Conservation (phyloP, 2,797 vertebrate species). For the Propithecus deckenii region DNA sequence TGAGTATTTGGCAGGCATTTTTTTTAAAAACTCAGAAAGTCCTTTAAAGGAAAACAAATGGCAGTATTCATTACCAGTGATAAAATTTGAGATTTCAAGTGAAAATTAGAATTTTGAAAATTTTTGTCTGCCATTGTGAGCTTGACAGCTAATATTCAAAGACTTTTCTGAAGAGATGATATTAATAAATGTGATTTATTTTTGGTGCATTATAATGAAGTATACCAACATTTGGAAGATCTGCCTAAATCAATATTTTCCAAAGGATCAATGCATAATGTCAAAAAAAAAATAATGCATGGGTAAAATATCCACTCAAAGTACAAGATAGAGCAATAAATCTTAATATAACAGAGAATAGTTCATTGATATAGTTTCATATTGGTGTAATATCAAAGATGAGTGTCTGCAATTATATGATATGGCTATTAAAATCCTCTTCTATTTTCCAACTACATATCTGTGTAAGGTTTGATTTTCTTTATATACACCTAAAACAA, state of each 20-base stretch:
- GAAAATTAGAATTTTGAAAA: conserved; percentile 53
- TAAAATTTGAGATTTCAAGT: conserved; percentile 8
- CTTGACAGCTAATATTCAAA: not conserved
- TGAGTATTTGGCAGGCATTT: not conserved
- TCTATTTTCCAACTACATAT: not conserved
- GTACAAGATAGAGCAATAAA: not conserved
- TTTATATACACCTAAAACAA: not conserved
- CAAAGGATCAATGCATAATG: not conserved
- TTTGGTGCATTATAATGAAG: conserved; percentile 12
- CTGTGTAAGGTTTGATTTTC: conserved; percentile 1
- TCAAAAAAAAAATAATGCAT: not conserved
- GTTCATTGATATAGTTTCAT: not conserved
- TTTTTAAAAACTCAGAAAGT: not conserved
- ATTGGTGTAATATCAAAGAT: conserved; percentile 1
- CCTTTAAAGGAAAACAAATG: conserved; percentile 16
- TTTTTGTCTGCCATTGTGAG: not conserved
- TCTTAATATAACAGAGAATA: not conserved
- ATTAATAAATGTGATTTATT: not conserved
- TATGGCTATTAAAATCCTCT: not conserved
- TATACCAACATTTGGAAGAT: not conserved
- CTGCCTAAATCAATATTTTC: not conserved
- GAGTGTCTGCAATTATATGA: not conserved
- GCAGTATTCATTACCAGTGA: not conserved
- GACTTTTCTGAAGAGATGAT: not conserved
- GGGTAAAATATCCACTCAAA: not conserved